Evolutionary conservation across 1,140 invertebrate genomes (phyloP), one percentile per base, ranked within the genome.

Genomic region (Bombus picipes): DNA sequence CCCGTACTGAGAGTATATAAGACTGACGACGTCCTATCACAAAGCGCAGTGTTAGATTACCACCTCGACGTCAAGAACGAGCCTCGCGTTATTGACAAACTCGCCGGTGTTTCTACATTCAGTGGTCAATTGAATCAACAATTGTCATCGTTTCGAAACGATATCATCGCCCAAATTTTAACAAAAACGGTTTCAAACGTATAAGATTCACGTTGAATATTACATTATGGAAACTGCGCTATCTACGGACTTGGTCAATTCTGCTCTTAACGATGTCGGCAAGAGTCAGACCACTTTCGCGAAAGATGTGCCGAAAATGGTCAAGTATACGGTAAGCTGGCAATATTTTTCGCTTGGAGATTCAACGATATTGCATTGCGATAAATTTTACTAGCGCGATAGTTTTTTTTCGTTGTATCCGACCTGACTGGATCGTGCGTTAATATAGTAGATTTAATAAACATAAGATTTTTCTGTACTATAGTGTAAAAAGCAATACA

Each of bases 1-100:
- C 89, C 89, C 86, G 89, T 91, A 89, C 90, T 43, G 82, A 92
- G 91, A 91, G 90, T 94, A 94, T 94, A 94, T 94, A 94, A 94
- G 93, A 92, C 90, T 85, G 92, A 91, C 89, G 86, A 88, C 92
- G 89, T 93, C 91, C 90, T 93, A 93, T 92, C 92, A 87, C 89
- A 91, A 91, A 89, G 90, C 89, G 84, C 93, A 94, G 93, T 94
- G 77, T 92, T 92, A 90, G 87, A 91, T 92, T 93, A 93, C 87
- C 87, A 86, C 92, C 86, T 87, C 88, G 85, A 87, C 91, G 89
- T 86, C 86, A 88, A 83, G 71, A 88, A 83, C 74, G 79, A 85
- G 80, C 77, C 81, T 91, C 82, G 81, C 72, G 75, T 87, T 82
- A 47, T 81, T 82, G 43, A 68, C 85, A 32, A 65, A 89, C 57